Evolutionary conservation across 1,140 invertebrate genomes (phyloP).

Genomic region (Druon quercuslanigerum): DNA sequence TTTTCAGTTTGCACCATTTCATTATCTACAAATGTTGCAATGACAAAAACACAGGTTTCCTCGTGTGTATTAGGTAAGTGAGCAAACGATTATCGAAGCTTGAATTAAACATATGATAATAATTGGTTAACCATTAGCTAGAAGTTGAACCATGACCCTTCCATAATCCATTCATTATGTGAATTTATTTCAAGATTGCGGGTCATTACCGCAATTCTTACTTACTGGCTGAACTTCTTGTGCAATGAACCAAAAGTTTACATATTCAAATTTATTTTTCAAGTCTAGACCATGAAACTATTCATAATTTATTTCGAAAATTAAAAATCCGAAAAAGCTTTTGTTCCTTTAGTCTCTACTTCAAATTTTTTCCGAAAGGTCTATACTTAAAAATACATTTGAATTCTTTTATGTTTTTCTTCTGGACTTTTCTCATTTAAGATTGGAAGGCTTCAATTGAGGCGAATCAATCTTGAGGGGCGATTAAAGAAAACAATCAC

Average conservation of each 20-base stretch:
- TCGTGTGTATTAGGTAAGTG: constrained; percentile 12
- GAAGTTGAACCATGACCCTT: constrained; percentile 23
- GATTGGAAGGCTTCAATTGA: background rate
- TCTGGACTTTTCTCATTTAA: background rate
- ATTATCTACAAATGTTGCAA: constrained; percentile 4
- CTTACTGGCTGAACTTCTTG: background rate
- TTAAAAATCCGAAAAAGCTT: too few species aligned
- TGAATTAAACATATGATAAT: constrained; percentile 28
- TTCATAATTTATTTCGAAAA: background rate
- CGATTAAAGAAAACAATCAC: constrained; percentile 10
- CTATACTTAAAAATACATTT: too few species aligned
- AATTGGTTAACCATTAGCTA: constrained; percentile 23
- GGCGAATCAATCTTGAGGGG: background rate
- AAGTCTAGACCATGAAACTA: background rate
- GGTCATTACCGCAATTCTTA: constrained; percentile 13
- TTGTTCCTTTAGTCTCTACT: too few species aligned
- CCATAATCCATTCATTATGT: background rate
- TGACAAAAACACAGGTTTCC: background rate
- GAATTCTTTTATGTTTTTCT: too few species aligned
- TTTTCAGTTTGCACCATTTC: background rate
- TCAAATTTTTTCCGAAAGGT: too few species aligned
- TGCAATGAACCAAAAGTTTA: constrained; percentile 2
- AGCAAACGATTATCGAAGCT: constrained; percentile 15
- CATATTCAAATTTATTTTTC: constrained; percentile 1
- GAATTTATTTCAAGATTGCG: constrained; percentile 27